A percentile compares a stretch with the other conserved stretches of the same genome.
These are phyloP conservation scores for Lamprologus sp. DNA, from an alignment of 2,113 vertebrate species.

Conservation along the genomic window DNA sequence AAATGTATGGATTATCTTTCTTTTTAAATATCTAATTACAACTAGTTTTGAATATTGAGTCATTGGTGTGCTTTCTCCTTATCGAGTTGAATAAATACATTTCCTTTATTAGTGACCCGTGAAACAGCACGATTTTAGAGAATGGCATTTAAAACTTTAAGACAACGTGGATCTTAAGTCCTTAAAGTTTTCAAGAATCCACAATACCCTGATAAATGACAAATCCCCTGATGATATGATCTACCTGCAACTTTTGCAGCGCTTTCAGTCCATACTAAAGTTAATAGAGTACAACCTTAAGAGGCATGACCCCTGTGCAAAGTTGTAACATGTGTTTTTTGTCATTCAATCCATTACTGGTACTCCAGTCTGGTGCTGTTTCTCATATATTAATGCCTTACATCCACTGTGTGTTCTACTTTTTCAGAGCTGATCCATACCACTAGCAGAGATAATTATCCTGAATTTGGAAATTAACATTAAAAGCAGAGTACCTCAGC, in stretches of 20 bases:
- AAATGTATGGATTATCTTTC: not conserved
- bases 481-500: not conserved
- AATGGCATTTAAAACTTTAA: not conserved
- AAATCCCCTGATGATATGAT: not conserved
- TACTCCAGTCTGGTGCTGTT: not conserved
- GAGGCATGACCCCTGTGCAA: not conserved
- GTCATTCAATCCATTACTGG: not conserved
- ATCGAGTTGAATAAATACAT: not conserved
- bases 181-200: not conserved
- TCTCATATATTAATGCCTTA: not conserved
- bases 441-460: constrained; percentile 14
- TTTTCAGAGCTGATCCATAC: not conserved
- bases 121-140: fast-evolving
- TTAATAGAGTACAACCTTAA: not conserved
- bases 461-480: not conserved
- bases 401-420: not conserved
- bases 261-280: not conserved
- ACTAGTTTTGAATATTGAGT: not conserved
- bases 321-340: not conserved
- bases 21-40: not conserved
- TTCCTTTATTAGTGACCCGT: not conserved
- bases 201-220: not conserved
- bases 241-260: not conserved
- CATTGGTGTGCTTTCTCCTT: not conserved
- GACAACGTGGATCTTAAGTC: not conserved